A percentile compares a stretch with the other conserved stretches of the same genome.
Conservation (phyloP, 2,888 invertebrate species). For the Congeria kusceri region DNA sequence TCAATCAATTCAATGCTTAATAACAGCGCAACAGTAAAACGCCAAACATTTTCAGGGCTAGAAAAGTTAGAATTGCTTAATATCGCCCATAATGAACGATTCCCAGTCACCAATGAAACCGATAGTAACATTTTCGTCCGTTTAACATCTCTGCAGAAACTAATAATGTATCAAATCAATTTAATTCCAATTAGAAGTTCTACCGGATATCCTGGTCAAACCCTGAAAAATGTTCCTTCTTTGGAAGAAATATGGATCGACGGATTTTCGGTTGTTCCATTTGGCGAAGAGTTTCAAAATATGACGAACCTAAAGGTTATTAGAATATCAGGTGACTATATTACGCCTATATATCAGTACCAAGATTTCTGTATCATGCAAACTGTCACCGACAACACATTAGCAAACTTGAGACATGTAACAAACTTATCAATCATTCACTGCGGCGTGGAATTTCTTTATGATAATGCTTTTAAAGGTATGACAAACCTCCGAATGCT, state of each 20-base stretch:
- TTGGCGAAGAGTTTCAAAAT: constrained; percentile 32
- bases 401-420: constrained; percentile 10
- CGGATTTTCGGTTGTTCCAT: constrained; percentile 30
- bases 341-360: constrained; percentile 5
- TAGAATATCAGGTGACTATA: constrained; percentile 17
- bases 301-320: constrained; percentile 23
- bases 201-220: constrained; percentile 23
- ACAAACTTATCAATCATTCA: constrained; percentile 12
- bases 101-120: constrained; percentile 35
- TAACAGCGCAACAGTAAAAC: constrained; percentile 7
- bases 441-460: constrained; percentile 25
- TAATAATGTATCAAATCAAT: constrained; percentile 43
- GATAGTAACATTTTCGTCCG: constrained; percentile 15
- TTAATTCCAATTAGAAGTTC: constrained; percentile 5
- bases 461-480: constrained; percentile 13
- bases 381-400: neutral
- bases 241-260: constrained; percentile 40
- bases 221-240: constrained; percentile 6
- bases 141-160: constrained; percentile 8
- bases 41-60: constrained; percentile 15
- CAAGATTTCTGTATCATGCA: constrained; percentile 12
- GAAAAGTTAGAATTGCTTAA: constrained; percentile 20
- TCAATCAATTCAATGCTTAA: neutral
- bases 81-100: constrained; percentile 29
- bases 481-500: constrained; percentile 19